A percentile compares a stretch with the other conserved stretches of the same genome.
Evolutionary conservation across 2,113 vertebrate genomes (phyloP).

Genomic region (Boulengeromyrus knoepffleri): DNA sequence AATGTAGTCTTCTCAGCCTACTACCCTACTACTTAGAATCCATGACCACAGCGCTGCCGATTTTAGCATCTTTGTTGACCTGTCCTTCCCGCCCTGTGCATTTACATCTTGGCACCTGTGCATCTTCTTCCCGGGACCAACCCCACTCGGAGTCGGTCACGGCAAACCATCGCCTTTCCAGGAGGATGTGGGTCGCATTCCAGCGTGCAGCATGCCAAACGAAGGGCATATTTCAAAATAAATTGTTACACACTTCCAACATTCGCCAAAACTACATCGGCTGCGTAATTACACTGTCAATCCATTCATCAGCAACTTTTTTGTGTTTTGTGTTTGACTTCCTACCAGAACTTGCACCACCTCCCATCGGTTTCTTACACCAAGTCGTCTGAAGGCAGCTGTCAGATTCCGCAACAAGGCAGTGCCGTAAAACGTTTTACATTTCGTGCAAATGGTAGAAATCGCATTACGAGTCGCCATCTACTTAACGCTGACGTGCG

Average conservation of each 20-base stretch:
- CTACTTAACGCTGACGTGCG: neutral
- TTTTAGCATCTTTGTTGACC: neutral
- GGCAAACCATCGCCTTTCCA: neutral
- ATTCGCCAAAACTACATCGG: neutral
- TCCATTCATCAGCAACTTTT: neutral
- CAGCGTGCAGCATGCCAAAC: neutral
- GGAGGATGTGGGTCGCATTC: neutral
- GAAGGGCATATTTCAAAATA: neutral
- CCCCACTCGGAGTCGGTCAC: neutral
- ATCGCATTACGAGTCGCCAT: slow-evolving; percentile 11
- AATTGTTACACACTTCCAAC: neutral
- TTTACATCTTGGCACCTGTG: neutral
- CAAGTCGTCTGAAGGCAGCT: neutral
- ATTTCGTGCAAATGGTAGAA: neutral
- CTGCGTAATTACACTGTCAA: neutral
- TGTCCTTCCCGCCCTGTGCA: neutral
- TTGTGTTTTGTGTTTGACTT: neutral
- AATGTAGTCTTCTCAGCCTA: neutral
- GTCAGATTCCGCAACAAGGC: neutral
- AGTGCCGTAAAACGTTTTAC: neutral
- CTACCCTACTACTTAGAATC: neutral
- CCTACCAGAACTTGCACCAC: neutral
- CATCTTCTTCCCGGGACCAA: neutral
- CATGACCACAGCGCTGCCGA: neutral
- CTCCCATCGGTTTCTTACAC: neutral